Conservation (phyloP, 2,888 invertebrate species). For the Sclerodermus sp. region DNA sequence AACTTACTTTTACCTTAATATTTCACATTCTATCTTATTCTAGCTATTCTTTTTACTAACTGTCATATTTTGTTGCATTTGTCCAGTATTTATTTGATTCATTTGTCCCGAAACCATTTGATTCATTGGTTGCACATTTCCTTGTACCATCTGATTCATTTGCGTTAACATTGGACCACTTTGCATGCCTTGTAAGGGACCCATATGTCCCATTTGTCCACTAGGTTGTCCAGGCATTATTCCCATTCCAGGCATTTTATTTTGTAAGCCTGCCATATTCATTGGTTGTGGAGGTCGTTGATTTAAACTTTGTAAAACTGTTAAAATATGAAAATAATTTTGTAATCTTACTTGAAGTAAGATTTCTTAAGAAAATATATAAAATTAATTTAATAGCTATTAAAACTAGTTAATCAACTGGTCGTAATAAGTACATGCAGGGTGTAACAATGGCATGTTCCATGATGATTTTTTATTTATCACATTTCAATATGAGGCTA, state of each 20-base stretch:
- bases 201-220: constrained; percentile 59
- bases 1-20: background rate
- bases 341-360: background rate
- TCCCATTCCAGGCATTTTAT: constrained; percentile 60
- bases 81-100: constrained; percentile 44
- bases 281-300: constrained; percentile 66
- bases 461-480: too few relatives aligned
- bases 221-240: constrained; percentile 58
- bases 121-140: constrained; percentile 41
- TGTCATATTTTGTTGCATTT: constrained; percentile 52
- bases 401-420: background rate
- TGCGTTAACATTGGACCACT: constrained; percentile 59
- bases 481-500: too few relatives aligned
- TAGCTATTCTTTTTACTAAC: constrained; percentile 19
- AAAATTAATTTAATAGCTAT: constrained; percentile 1
- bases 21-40: background rate
- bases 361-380: constrained; percentile 1
- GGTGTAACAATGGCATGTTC: too few relatives aligned
- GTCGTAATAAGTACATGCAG: background rate
- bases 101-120: constrained; percentile 46
- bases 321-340: constrained; percentile 3
- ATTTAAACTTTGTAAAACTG: constrained; percentile 74
- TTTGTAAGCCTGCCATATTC: constrained; percentile 64
- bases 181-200: constrained; percentile 60
- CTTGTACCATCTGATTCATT: constrained; percentile 52